These are phyloP conservation scores for Lepisosteus osseus DNA, from an alignment of 2,113 vertebrate genomes.

Conservation along the genomic window DNA sequence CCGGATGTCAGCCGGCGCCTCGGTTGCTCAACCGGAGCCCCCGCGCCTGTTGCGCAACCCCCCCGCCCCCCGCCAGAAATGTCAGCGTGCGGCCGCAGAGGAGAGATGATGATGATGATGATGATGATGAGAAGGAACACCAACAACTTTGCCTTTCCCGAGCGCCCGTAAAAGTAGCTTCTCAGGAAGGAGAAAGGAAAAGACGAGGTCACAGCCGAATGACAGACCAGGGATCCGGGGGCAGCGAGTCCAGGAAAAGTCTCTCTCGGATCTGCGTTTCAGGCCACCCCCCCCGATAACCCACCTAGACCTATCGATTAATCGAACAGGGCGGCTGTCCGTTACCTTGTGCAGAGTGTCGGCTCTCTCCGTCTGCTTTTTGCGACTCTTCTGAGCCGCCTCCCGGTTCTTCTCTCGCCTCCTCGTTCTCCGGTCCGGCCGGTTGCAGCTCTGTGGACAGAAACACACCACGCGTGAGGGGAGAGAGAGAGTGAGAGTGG, in stretches of 20 bases:
- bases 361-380: slow-evolving; percentile 70
- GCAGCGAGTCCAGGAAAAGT: neutral
- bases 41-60: no score
- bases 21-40: no score
- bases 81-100: no score
- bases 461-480: neutral
- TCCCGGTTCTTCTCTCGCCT: slow-evolving; percentile 67
- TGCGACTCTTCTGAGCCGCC: slow-evolving; percentile 72
- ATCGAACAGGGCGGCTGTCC: neutral
- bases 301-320: slow-evolving; percentile 13
- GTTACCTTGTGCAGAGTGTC: slow-evolving; percentile 73
- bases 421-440: slow-evolving; percentile 30
- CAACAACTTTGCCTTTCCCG: neutral
- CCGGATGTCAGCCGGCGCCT: neutral
- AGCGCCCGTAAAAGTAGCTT: no score
- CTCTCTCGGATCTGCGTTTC: no score
- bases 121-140: slow-evolving; percentile 6
- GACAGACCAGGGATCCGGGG: neutral
- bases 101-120: neutral
- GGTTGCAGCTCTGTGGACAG: slow-evolving; percentile 31
- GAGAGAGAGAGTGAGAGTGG: no score
- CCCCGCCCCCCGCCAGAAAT: no score
- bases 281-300: slow-evolving; percentile 9
- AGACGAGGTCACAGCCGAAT: slow-evolving; percentile 11
- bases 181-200: slow-evolving; percentile 16